Conservation (phyloP, 2,797 vertebrate species). For the Amblyraja radiata region DNA sequence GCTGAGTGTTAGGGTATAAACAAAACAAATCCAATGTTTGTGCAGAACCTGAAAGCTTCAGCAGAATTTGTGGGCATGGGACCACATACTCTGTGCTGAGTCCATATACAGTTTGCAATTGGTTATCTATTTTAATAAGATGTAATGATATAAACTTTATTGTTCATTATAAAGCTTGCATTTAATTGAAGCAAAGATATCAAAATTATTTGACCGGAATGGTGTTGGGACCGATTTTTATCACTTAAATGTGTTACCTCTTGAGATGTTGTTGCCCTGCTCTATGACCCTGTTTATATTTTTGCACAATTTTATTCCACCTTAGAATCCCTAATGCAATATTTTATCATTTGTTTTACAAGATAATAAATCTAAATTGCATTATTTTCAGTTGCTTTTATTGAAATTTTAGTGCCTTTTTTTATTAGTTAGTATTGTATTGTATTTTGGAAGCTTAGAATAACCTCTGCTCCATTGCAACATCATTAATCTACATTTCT, state of each 20-base stretch:
- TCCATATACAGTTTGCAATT: neutral
- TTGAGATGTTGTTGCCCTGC: neutral
- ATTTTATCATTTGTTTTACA: neutral
- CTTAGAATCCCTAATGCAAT: too few relatives aligned
- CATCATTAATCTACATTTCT: too few relatives aligned
- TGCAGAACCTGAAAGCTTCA: slow-evolving; percentile 3
- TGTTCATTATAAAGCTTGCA: neutral
- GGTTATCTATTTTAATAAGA: neutral
- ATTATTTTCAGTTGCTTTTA: neutral
- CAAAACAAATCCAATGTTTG: neutral
- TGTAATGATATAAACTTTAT: neutral
- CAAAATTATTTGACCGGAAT: neutral
- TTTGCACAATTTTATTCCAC: neutral
- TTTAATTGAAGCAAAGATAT: neutral
- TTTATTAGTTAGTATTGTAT: neutral
- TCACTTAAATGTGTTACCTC: neutral
- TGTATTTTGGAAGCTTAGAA: neutral
- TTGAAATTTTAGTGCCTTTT: neutral
- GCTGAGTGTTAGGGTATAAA: neutral
- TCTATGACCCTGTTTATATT: neutral
- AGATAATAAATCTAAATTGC: neutral
- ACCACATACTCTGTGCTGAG: neutral
- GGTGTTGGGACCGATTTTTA: neutral
- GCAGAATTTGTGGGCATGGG: neutral
- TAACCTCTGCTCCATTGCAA: too few relatives aligned